Conservation (phyloP, 1,140 invertebrate species). For the Steinernema feltiae region DNA sequence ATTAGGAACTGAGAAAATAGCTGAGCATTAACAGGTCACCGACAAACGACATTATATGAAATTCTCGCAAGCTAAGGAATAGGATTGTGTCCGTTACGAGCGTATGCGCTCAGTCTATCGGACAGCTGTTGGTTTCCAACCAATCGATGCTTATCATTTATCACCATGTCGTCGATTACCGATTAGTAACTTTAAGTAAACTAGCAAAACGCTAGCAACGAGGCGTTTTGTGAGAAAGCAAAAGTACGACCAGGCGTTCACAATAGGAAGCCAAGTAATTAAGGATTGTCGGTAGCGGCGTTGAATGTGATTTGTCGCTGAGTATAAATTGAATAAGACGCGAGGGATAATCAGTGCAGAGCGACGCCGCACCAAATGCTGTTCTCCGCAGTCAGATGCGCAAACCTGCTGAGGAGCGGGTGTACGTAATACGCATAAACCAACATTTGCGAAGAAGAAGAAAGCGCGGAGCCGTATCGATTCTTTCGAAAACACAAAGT, state of each 20-base stretch:
- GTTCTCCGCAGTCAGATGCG: background rate
- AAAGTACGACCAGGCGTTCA: too few relatives aligned
- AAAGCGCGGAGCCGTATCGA: background rate
- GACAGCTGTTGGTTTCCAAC: background rate
- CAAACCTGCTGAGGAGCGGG: background rate
- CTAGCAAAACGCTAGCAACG: background rate
- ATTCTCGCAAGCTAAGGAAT: background rate
- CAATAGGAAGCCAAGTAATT: background rate
- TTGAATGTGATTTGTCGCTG: background rate
- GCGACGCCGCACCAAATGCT: background rate
- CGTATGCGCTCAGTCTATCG: background rate
- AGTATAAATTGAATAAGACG: slow-evolving; percentile 7
- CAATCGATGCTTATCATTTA: slow-evolving; percentile 15
- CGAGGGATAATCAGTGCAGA: slow-evolving; percentile 5
- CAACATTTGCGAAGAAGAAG: background rate
- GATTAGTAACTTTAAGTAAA: background rate
- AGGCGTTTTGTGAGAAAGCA: too few relatives aligned
- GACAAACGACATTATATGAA: slow-evolving; percentile 9
- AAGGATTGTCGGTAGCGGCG: background rate
- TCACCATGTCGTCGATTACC: background rate
- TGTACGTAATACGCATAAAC: background rate
- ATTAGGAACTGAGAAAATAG: background rate
- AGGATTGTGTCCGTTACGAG: background rate
- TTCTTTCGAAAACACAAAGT: background rate
- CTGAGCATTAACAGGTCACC: background rate